Evolutionary conservation across 2,797 vertebrate species (phyloP), one percentile per base, ranked within the genome.

Genomic region (Enteromius anoplus): DNA sequence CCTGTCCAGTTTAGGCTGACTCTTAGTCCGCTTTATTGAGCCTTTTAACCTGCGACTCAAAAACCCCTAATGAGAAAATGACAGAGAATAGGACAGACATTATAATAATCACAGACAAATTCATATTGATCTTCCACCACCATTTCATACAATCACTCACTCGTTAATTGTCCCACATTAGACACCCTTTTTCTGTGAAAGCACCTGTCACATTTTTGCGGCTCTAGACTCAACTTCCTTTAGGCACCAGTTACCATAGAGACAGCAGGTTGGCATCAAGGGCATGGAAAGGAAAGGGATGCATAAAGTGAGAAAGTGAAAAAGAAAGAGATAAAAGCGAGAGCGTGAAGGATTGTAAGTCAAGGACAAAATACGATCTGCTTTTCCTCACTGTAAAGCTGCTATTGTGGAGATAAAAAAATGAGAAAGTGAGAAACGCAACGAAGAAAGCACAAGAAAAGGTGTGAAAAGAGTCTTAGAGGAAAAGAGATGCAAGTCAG

Each of bases 21-120:
- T 99, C 95, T 99, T 99, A 91, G 98, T 99, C 90, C 97, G 95
- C 92, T 99, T 99, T 94, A 99, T 99, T 85, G 98, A 99, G 89
- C 98, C 98, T 92, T 99, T 99, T 90, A 99, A 94, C 90, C 97
- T 96, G 5, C 97, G 97, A 94, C 98, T 98, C 88, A 99, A 94
- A 91, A 99, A 98, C 85, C 98, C 97, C 97, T 99, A 93, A 66
- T 91, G 87, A 86, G 65, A 40, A 75, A 84, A 69, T 64, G 45
- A 83, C 37, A 83, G 78, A 64, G 55, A 75, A 51, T 23, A 47
- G 65, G 78, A 78, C 49, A 73, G 51, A 45, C 68, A 58, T 87
- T 40, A 84, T 26, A 66, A 47, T 81, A 9, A 75, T 58, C 76
- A 29, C 29, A 19, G 32, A 42, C 34, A 71, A 10, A 81, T 26